phyloP scores from a whole-genome alignment of 2,797 vertebrate genomes.

The Pogoniulus pusillus region DNA sequence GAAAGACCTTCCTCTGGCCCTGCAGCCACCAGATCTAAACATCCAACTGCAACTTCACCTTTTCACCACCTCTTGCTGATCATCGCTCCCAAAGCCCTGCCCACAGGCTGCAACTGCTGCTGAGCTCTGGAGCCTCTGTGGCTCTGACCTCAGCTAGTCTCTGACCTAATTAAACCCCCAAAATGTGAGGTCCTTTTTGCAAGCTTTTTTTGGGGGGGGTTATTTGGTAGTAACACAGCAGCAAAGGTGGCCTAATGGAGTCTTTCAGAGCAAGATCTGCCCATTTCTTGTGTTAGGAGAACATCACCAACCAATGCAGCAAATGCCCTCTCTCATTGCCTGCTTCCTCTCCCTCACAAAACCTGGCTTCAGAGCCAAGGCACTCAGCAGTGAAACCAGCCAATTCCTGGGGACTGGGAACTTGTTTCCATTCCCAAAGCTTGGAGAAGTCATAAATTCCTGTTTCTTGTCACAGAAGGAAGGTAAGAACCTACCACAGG shows the following conservation, averaged over 20 bases:
- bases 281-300: background rate
- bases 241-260: background rate
- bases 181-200: background rate
- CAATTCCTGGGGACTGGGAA: background rate
- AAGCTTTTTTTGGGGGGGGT: background rate
- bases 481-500: background rate
- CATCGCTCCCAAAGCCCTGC: background rate
- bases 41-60: background rate
- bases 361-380: background rate
- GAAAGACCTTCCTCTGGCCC: background rate
- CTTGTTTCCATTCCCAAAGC: slow-evolving; percentile 15
- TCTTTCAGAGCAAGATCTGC: background rate
- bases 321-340: background rate
- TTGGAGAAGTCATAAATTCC: background rate
- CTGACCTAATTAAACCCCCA: background rate
- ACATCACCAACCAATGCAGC: background rate
- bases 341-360: background rate
- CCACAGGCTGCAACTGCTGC: accelerated
- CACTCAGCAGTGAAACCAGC: background rate
- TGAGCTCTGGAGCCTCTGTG: accelerated
- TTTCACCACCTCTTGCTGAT: background rate
- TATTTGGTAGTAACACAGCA: background rate
- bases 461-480: background rate
- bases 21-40: background rate
- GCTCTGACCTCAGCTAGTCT: background rate